phyloP scores from a whole-genome alignment of 2,888 invertebrate species.

The Stenodema calcarata region DNA sequence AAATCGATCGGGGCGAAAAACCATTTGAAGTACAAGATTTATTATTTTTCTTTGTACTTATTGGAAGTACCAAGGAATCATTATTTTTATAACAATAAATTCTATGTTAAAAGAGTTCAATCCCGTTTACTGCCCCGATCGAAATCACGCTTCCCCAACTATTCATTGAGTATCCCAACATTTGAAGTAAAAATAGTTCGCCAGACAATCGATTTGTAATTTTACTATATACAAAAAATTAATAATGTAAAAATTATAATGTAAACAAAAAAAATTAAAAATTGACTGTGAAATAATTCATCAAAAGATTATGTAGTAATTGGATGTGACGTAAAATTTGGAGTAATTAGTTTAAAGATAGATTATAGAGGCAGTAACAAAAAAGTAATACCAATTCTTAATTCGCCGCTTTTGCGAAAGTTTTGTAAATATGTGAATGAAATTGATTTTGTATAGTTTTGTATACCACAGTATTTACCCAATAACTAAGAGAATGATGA shows the following conservation, averaged over 20 bases:
- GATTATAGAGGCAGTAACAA: not conserved
- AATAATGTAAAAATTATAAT: too few species aligned
- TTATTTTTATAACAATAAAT: not conserved
- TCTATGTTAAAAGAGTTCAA: not conserved
- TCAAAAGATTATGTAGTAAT: not conserved
- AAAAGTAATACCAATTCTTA: not conserved
- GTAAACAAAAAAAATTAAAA: not conserved
- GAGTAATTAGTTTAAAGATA: not conserved
- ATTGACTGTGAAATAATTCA: slow-evolving; percentile 37
- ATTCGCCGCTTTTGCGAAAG: not conserved
- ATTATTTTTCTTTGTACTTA: not conserved
- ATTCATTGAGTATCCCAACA: not conserved
- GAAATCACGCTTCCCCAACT: not conserved
- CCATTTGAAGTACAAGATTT: not conserved
- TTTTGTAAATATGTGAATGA: slow-evolving; percentile 24
- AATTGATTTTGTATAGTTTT: slow-evolving; percentile 45
- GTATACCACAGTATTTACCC: not conserved
- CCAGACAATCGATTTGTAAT: slow-evolving; percentile 42
- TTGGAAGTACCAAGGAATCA: too few species aligned
- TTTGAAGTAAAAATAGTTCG: slow-evolving; percentile 15
- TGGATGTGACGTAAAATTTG: not conserved
- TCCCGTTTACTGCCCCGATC: not conserved
- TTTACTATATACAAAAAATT: slow-evolving; percentile 15
- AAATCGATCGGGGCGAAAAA: not conserved
- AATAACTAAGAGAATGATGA: not conserved